A percentile compares a stretch with the other conserved stretches of the same genome.
Evolutionary conservation across 2,888 invertebrate species (phyloP).

Genomic region (Eugnorisma glareosa): DNA sequence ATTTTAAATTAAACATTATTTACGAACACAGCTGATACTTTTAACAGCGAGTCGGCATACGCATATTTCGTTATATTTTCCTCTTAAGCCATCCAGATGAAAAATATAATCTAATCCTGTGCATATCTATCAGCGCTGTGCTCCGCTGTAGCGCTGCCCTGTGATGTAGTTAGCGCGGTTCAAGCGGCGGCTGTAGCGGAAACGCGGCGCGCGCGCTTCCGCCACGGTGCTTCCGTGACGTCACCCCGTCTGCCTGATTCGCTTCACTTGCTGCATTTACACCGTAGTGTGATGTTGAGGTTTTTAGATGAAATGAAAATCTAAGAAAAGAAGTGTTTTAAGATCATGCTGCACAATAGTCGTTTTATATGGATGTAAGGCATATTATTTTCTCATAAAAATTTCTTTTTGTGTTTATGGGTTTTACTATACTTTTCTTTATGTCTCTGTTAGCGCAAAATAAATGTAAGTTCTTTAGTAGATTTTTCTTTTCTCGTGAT

Average conservation of each 20-base stretch:
- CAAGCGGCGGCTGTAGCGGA: conserved; percentile 73
- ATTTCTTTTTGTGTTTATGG: neutral
- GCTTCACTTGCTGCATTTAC: conserved; percentile 63
- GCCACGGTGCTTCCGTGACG: conserved; percentile 82
- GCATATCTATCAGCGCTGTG: conserved; percentile 20
- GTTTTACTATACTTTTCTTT: neutral
- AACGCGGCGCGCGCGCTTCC: conserved; percentile 82
- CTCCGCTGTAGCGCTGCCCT: conserved; percentile 26
- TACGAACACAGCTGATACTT: neutral
- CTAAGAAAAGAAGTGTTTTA: neutral
- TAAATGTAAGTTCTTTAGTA: neutral
- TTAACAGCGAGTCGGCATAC: no score
- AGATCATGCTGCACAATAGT: neutral
- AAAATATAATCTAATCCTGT: conserved; percentile 32
- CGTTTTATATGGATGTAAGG: neutral
- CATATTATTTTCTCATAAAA: neutral
- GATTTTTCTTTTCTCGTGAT: neutral
- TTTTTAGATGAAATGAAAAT: neutral
- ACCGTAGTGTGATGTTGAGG: conserved; percentile 53
- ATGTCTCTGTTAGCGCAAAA: neutral
- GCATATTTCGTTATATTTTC: neutral
- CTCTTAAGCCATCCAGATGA: neutral
- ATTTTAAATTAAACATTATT: neutral
- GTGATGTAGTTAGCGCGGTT: conserved; percentile 77
- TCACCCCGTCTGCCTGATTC: conserved; percentile 75